phyloP scores from a whole-genome alignment of 2,797 vertebrate species.

The Lagorchestes hirsutus region DNA sequence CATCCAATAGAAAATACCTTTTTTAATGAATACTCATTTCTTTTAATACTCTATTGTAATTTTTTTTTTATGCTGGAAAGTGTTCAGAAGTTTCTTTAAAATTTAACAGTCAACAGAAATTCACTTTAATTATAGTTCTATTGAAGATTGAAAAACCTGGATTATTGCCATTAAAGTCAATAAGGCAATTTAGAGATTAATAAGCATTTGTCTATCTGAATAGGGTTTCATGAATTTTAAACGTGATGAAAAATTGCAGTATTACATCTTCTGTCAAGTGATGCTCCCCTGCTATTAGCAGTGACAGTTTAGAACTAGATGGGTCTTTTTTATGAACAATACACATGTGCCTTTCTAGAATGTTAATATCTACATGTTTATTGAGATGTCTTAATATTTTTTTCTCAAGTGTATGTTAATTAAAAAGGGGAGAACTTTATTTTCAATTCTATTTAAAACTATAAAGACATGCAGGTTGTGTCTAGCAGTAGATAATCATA shows the following conservation, averaged over 20 bases:
- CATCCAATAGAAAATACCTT: background rate
- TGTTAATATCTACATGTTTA: conserved; percentile 43
- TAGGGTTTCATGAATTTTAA: conserved; percentile 73
- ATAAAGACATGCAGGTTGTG: background rate
- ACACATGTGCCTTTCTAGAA: conserved; percentile 39
- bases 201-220: conserved; percentile 65
- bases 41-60: conserved; percentile 16
- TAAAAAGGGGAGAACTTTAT: conserved; percentile 3
- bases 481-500: background rate
- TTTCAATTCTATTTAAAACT: conserved; percentile 32
- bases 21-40: conserved; percentile 29
- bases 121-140: conserved; percentile 40
- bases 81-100: conserved; percentile 46
- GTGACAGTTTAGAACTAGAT: conserved; percentile 59
- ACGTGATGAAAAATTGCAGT: conserved; percentile 57
- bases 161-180: conserved; percentile 64
- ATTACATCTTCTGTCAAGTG: conserved; percentile 68
- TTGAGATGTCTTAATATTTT: conserved; percentile 50
- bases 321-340: conserved; percentile 35
- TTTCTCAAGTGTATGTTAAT: conserved; percentile 48
- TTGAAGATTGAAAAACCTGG: background rate
- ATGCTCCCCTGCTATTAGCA: conserved; percentile 43
- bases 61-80: conserved; percentile 30
- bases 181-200: conserved; percentile 73
- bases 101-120: conserved; percentile 52